Conservation (phyloP, 2,113 vertebrate genomes). For the Carassius gibelio region DNA sequence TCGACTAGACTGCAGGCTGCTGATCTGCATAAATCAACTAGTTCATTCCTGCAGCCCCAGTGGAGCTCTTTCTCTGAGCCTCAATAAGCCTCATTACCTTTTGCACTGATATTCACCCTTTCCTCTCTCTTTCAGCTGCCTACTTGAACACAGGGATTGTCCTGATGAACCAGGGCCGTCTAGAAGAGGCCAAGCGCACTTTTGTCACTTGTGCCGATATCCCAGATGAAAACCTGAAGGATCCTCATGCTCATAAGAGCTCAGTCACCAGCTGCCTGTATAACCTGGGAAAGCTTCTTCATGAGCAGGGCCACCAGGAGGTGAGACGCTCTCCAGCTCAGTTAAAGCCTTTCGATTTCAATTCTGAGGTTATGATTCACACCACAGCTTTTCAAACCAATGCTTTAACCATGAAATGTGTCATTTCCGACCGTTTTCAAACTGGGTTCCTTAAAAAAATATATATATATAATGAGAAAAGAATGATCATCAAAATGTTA, state of each 20-base stretch:
- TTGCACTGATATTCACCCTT: conserved; percentile 4
- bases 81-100: conserved; percentile 65
- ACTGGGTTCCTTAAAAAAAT: not conserved
- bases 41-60: conserved; percentile 57
- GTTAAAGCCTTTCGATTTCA: conserved; percentile 13
- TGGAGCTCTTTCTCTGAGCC: conserved; percentile 33
- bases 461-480: not conserved
- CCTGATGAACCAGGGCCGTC: conserved; percentile 93
- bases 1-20: conserved; percentile 43
- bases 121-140: conserved; percentile 77
- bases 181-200: conserved; percentile 90
- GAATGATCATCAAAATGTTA: not conserved
- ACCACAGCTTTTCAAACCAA: not conserved
- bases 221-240: conserved; percentile 97
- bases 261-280: conserved; percentile 98
- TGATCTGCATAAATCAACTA: conserved; percentile 56
- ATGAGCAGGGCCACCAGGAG: conserved; percentile 96
- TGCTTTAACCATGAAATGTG: not conserved
- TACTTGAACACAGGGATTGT: conserved; percentile 99
- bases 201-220: conserved; percentile 97
- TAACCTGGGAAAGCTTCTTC: conserved; percentile 95
- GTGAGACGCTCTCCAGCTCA: conserved; percentile 68
- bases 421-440: not conserved
- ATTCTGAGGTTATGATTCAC: not conserved
- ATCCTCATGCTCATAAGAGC: conserved; percentile 96